A percentile compares a stretch with the other conserved stretches of the same genome.
These are phyloP conservation scores for Xestia sexstrigata DNA, from an alignment of 2,888 invertebrate species.

Conservation along the genomic window DNA sequence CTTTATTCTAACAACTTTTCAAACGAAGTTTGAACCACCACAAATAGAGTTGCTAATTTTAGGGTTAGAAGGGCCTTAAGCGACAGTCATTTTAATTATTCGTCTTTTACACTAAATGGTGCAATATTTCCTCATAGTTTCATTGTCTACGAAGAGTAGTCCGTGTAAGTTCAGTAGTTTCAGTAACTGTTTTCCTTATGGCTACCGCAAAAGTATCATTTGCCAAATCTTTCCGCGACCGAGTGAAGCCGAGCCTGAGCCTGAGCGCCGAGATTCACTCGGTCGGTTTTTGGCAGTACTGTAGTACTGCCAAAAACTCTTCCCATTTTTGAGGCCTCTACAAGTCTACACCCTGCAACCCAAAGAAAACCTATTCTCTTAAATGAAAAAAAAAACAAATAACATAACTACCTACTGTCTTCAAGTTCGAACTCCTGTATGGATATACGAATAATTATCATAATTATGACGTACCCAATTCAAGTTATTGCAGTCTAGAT, in stretches of 20 bases:
- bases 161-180: not conserved
- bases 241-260: too few relatives aligned
- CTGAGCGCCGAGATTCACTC: too few relatives aligned
- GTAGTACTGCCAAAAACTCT: not conserved
- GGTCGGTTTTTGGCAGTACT: too few relatives aligned
- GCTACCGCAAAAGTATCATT: not conserved
- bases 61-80: too few relatives aligned
- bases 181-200: not conserved
- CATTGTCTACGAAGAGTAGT: not conserved
- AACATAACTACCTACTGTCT: not conserved
- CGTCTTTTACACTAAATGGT: not conserved
- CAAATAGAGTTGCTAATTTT: too few relatives aligned
- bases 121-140: conserved; percentile 23
- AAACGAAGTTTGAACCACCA: too few relatives aligned
- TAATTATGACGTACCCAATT: not conserved
- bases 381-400: not conserved
- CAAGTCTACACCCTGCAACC: not conserved
- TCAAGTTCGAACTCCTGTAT: not conserved
- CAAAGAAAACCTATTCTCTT: not conserved
- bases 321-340: not conserved
- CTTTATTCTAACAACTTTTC: too few relatives aligned
- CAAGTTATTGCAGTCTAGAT: not conserved
- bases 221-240: not conserved
- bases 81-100: not conserved
- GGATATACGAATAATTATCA: not conserved